A percentile compares a stretch with the other conserved stretches of the same genome.
Evolutionary conservation across 2,113 vertebrate species (phyloP).

Genomic region (Archocentrus centrarchus): DNA sequence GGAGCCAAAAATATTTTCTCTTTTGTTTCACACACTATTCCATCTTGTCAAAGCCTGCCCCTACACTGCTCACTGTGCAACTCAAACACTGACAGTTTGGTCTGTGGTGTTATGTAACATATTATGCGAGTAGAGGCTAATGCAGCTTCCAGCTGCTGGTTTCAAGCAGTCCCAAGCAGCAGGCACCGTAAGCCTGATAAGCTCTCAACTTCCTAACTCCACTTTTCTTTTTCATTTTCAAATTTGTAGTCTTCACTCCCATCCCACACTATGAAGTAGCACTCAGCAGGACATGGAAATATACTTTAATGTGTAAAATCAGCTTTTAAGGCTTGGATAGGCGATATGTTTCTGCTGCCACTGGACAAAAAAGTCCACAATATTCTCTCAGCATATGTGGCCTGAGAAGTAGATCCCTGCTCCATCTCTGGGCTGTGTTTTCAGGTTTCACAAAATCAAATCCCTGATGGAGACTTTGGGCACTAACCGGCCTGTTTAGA

Average conservation of each 20-base stretch:
- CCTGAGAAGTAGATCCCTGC: not conserved
- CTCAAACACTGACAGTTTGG: not conserved
- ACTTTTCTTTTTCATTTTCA: not conserved
- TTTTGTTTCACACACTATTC: not conserved
- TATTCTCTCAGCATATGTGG: not conserved
- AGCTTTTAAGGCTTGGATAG: not conserved
- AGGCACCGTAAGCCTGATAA: not conserved
- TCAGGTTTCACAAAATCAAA: not conserved
- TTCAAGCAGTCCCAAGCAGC: not conserved
- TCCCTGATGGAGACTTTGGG: not conserved
- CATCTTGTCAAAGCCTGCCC: not conserved
- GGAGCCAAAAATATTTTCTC: not conserved
- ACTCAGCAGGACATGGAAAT: not conserved
- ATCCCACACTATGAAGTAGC: not conserved
- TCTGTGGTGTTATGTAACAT: not conserved
- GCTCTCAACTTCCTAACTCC: not conserved
- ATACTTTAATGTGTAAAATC: not conserved
- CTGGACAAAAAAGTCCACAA: not conserved
- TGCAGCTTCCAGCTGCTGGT: conserved; percentile 3
- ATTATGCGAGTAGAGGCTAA: conserved; percentile 1
- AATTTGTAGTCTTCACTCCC: not conserved
- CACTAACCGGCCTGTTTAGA: not conserved
- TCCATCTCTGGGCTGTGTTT: not conserved
- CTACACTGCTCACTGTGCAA: not conserved
- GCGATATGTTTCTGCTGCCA: not conserved